A percentile compares a stretch with the other conserved stretches of the same genome.
Evolutionary conservation across 2,113 vertebrate species (phyloP).

Genomic region (Nothobranchius kuhntae): DNA sequence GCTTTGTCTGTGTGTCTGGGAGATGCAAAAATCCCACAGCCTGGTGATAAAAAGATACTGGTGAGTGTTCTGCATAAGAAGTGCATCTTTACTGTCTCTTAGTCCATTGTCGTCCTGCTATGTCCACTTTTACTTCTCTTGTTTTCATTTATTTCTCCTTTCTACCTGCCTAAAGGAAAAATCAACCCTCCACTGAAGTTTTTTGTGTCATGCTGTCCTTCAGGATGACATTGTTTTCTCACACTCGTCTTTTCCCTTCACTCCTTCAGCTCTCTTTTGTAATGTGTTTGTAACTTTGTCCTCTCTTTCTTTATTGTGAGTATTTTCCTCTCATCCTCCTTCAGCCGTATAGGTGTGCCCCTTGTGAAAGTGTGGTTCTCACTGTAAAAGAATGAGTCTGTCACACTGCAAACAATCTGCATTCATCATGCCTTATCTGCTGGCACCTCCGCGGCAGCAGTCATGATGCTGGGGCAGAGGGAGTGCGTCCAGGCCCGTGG

Average conservation of each 20-base stretch:
- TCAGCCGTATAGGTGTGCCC: slow-evolving; percentile 36
- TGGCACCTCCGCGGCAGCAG: slow-evolving; percentile 52
- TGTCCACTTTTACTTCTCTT: slow-evolving; percentile 30
- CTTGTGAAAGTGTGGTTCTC: slow-evolving; percentile 42
- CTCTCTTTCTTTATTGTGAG: not conserved
- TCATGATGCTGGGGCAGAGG: slow-evolving; percentile 46
- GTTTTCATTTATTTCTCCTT: slow-evolving; percentile 34
- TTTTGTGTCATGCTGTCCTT: slow-evolving; percentile 29
- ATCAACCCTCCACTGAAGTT: slow-evolving; percentile 34
- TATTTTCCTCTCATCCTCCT: slow-evolving; percentile 7
- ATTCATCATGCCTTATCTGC: slow-evolving; percentile 82
- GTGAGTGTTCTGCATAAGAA: slow-evolving; percentile 42
- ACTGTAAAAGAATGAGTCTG: slow-evolving; percentile 78
- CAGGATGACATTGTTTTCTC: slow-evolving; percentile 13
- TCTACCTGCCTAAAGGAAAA: slow-evolving; percentile 30
- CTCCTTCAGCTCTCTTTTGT: slow-evolving; percentile 7
- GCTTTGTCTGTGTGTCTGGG: slow-evolving; percentile 56
- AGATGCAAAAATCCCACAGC: slow-evolving; percentile 61
- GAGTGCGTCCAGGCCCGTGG: slow-evolving; percentile 52
- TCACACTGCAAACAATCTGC: slow-evolving; percentile 79
- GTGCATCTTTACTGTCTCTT: slow-evolving; percentile 57
- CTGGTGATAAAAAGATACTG: slow-evolving; percentile 56
- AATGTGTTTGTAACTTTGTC: slow-evolving; percentile 7
- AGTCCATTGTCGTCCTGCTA: slow-evolving; percentile 48
- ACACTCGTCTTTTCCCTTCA: slow-evolving; percentile 1